phyloP scores from a whole-genome alignment of 2,113 vertebrate genomes.

The Cyprinodon tularosa region DNA sequence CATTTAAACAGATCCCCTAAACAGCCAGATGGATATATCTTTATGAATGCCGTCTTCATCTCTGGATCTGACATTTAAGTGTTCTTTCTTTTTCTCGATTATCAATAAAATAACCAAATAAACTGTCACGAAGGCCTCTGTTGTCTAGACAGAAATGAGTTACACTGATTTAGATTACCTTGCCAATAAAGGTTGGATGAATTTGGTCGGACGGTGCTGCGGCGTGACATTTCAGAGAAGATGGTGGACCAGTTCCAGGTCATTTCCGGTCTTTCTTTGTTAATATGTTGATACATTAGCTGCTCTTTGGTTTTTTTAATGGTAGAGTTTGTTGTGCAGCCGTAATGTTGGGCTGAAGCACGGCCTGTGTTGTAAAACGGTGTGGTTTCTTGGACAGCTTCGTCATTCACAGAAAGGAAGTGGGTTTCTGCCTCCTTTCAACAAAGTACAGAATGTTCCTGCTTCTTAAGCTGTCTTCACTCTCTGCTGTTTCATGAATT shows the following conservation, averaged over 20 bases:
- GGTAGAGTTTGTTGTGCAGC: slow-evolving; percentile 16
- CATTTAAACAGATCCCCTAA: slow-evolving; percentile 37
- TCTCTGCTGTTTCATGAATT: slow-evolving; percentile 33
- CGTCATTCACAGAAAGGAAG: slow-evolving; percentile 61
- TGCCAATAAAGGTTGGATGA: slow-evolving; percentile 2
- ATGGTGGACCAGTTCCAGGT: neutral
- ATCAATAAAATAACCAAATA: slow-evolving; percentile 51
- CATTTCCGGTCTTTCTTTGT: neutral
- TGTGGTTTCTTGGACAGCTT: slow-evolving; percentile 67
- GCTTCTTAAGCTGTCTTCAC: slow-evolving; percentile 23
- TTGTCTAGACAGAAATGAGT: slow-evolving; percentile 31
- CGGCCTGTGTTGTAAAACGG: slow-evolving; percentile 43
- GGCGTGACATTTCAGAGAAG: slow-evolving; percentile 44
- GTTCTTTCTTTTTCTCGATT: neutral
- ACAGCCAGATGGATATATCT: slow-evolving; percentile 7
- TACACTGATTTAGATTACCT: slow-evolving; percentile 17
- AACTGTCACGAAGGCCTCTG: slow-evolving; percentile 5
- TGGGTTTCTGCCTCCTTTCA: slow-evolving; percentile 38
- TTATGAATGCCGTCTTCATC: neutral
- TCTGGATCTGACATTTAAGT: slow-evolving; percentile 49
- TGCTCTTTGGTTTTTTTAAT: neutral
- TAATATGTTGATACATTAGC: neutral
- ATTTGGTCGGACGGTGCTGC: slow-evolving; percentile 28
- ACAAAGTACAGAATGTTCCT: slow-evolving; percentile 36
- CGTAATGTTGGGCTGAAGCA: slow-evolving; percentile 14